Percentiles rank a stretch among this genome's conserved stretches.
These are phyloP conservation scores for Epinotia ramella DNA, from an alignment of 2,888 invertebrate species.

Conservation along the genomic window DNA sequence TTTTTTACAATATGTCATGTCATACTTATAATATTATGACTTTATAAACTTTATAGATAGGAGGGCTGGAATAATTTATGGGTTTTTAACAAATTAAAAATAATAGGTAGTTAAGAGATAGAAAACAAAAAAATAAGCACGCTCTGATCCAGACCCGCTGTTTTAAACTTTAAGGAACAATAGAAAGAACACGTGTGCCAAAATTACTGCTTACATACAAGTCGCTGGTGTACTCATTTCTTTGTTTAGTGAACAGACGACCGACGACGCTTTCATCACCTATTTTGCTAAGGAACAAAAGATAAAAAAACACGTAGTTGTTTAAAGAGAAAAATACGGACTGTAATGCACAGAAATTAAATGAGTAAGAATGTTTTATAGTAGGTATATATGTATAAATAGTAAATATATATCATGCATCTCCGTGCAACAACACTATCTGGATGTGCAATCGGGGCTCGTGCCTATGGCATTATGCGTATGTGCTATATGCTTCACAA, in stretches of 20 bases:
- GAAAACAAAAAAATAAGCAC: too few relatives aligned
- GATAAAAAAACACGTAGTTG: background rate
- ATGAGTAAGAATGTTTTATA: background rate
- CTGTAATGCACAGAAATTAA: background rate
- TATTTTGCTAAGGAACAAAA: background rate
- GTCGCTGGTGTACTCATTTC: background rate
- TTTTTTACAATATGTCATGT: too few relatives aligned
- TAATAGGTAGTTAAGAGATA: too few relatives aligned
- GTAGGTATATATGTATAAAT: background rate
- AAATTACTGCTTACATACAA: constrained; percentile 3
- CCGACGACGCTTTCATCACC: background rate
- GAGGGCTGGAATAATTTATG: too few relatives aligned
- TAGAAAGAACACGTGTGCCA: constrained; percentile 30
- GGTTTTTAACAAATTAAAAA: too few relatives aligned
- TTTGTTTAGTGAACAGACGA: background rate
- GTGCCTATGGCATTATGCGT: background rate
- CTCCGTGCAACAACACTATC: constrained; percentile 13
- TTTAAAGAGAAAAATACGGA: background rate
- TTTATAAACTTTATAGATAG: too few relatives aligned
- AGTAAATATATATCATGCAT: background rate
- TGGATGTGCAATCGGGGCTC: constrained; percentile 11
- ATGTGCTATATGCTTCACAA: background rate
- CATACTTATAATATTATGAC: too few relatives aligned
- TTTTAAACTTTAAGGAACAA: background rate
- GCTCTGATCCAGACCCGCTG: background rate